Evolutionary conservation across 2,888 invertebrate species (phyloP).

Genomic region (Mesoligia furuncula): DNA sequence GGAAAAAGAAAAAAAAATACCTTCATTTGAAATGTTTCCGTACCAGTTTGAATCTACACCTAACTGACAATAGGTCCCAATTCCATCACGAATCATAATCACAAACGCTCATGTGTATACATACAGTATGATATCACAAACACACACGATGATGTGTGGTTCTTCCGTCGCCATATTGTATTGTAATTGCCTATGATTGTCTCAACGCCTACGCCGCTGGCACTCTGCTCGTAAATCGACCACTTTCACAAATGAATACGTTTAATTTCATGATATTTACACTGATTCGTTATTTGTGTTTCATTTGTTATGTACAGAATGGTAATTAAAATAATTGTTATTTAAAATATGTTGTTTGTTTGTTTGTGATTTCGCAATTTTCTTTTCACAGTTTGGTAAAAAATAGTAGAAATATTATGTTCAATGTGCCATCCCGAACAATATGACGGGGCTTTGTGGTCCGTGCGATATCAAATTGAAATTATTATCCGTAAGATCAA

Average conservation of each 20-base stretch:
- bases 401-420: neutral
- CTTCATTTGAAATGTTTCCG: neutral
- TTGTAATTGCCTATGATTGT: constrained; percentile 62
- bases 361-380: neutral
- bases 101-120: neutral
- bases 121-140: neutral
- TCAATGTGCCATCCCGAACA: neutral
- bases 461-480: neutral
- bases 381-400: neutral
- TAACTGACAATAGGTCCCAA: neutral
- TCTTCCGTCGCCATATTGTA: constrained; percentile 56
- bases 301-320: constrained; percentile 2
- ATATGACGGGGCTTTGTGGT: too few species aligned
- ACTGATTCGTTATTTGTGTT: constrained; percentile 41
- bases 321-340: constrained; percentile 40
- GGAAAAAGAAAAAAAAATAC: neutral
- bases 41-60: neutral
- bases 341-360: constrained; percentile 14
- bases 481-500: neutral
- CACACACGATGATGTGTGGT: constrained; percentile 14
- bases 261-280: constrained; percentile 47
- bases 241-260: constrained; percentile 47
- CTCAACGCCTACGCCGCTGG: constrained; percentile 27
- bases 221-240: constrained; percentile 40
- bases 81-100: neutral